Conservation (phyloP, 2,113 vertebrate species). For the Litocranius walleri region DNA sequence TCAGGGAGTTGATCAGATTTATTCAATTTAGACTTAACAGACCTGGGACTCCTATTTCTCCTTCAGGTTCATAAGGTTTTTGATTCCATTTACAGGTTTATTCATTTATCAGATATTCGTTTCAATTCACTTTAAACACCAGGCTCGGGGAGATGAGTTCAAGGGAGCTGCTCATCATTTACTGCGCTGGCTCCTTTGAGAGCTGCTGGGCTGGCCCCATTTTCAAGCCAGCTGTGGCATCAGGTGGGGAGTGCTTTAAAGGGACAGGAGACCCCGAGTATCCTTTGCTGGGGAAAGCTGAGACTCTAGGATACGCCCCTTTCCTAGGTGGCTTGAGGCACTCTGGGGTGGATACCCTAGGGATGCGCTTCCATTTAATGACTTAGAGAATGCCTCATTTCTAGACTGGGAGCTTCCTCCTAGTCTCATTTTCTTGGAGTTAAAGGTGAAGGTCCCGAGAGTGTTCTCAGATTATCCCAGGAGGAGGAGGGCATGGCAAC, state of each 20-base stretch:
- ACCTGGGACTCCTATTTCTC: conserved; percentile 58
- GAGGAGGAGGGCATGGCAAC: not conserved
- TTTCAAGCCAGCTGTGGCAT: not conserved
- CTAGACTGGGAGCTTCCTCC: not conserved
- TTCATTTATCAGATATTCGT: conserved; percentile 45
- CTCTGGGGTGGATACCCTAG: no score
- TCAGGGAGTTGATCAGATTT: conserved; percentile 69
- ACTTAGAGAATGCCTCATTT: not conserved
- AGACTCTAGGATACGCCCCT: not conserved
- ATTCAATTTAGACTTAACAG: conserved; percentile 75
- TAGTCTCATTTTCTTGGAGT: not conserved
- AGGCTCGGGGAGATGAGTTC: not conserved
- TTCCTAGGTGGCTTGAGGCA: not conserved
- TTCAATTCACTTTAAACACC: conserved; percentile 58
- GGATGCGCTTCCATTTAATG: not conserved
- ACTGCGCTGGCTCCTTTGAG: not conserved
- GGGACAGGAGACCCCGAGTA: not conserved
- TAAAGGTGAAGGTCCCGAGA: not conserved
- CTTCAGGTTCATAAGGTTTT: conserved; percentile 65
- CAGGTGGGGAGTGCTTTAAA: conserved; percentile 8
- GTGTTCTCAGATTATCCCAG: not conserved
- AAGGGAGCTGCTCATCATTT: not conserved
- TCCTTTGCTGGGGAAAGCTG: not conserved
- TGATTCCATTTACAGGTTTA: conserved; percentile 55
- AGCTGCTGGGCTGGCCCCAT: not conserved